Conservation (phyloP, 2,113 vertebrate genomes). For the Gymnogyps californianus region DNA sequence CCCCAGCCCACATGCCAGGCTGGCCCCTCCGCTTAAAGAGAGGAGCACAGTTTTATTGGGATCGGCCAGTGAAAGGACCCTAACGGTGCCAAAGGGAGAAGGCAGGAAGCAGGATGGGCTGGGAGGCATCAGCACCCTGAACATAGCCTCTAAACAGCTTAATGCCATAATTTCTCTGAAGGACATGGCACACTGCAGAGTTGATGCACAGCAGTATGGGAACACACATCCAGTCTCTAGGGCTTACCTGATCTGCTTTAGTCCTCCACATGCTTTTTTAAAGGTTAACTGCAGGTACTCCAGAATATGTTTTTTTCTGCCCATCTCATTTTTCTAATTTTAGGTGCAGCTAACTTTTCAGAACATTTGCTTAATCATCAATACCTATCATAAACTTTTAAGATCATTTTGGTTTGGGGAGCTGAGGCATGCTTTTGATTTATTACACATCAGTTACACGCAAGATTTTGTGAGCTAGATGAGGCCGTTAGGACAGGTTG, state of each 20-base stretch:
- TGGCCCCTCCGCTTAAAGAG: background rate
- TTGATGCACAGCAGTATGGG: background rate
- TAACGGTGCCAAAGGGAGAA: background rate
- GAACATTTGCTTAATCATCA: background rate
- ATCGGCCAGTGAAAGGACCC: background rate
- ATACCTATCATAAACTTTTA: background rate
- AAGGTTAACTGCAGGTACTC: background rate
- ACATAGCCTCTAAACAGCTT: background rate
- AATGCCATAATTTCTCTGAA: background rate
- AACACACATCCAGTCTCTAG: background rate
- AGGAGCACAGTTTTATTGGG: background rate
- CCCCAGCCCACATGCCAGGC: rapidly evolving
- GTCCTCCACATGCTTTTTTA: background rate
- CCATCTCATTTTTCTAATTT: background rate
- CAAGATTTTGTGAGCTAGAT: background rate
- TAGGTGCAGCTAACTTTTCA: background rate
- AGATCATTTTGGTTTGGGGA: background rate
- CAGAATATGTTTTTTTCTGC: background rate
- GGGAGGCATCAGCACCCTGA: background rate
- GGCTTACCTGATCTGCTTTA: background rate
- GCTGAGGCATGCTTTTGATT: background rate
- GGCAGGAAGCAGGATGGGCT: background rate
- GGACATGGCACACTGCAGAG: background rate
- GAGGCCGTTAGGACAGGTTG: background rate
- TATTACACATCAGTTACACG: background rate